A percentile compares a stretch with the other conserved stretches of the same genome.
These are phyloP conservation scores for Jaculus jaculus DNA, from an alignment of 2,113 vertebrate species.

Conservation along the genomic window DNA sequence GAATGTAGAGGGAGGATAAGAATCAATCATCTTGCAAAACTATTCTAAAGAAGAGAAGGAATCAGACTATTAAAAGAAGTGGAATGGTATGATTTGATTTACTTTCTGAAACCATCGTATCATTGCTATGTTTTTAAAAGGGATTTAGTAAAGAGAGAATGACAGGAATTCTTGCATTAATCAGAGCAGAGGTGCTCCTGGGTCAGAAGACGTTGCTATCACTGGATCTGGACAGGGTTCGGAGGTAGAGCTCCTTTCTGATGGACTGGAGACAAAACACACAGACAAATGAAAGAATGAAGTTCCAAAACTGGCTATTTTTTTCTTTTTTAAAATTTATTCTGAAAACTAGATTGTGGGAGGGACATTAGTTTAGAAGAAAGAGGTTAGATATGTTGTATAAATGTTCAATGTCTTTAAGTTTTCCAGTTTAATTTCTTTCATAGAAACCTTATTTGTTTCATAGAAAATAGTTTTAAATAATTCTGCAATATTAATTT, in stretches of 20 bases:
- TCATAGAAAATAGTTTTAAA: not conserved
- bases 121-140: not conserved
- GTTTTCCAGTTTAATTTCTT: not conserved
- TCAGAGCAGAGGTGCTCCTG: not conserved
- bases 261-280: not conserved
- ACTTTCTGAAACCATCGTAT: not conserved
- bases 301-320: not conserved
- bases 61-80: not conserved
- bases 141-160: not conserved
- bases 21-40: no score
- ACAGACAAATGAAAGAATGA: not conserved
- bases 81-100: not conserved
- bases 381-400: not conserved
- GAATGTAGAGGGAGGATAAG: not conserved
- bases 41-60: not conserved
- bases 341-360: not conserved
- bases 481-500: not conserved
- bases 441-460: not conserved
- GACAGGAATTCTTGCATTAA: not conserved
- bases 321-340: no score
- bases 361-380: not conserved
- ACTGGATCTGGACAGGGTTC: not conserved
- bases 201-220: not conserved
- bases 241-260: not conserved
- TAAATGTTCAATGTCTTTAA: not conserved